Evolutionary conservation across 2,888 invertebrate genomes (phyloP).

Genomic region (Acrocera orbiculus): DNA sequence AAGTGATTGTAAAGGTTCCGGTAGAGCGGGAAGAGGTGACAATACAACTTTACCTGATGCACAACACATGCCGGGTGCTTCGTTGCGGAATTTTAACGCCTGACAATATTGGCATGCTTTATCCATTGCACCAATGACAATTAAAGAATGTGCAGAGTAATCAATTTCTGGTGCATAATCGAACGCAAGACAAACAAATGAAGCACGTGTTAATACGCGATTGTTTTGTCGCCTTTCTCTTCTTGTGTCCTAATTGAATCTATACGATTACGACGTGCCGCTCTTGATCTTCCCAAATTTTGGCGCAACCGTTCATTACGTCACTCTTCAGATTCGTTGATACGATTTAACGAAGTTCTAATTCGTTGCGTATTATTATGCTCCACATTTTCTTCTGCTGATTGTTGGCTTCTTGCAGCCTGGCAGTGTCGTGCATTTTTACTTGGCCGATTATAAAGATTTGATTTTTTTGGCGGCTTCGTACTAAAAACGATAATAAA

Average conservation of each 20-base stretch:
- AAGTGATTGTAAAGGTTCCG: conserved; percentile 18
- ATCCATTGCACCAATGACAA: conserved; percentile 19
- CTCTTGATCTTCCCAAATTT: too few species aligned
- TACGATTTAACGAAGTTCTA: too few species aligned
- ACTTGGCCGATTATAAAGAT: too few species aligned
- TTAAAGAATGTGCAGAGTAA: conserved; percentile 18
- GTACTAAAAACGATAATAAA: too few species aligned
- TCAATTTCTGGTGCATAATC: conserved; percentile 17
- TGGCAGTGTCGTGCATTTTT: too few species aligned
- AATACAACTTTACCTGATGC: conserved; percentile 23
- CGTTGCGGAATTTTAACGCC: conserved; percentile 20
- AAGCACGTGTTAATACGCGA: conserved; percentile 5
- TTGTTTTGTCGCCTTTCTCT: conserved; percentile 4
- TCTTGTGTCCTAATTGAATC: conserved; percentile 1
- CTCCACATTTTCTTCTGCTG: too few species aligned
- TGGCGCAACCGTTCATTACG: too few species aligned
- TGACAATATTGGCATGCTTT: conserved; percentile 20
- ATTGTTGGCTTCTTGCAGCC: too few species aligned
- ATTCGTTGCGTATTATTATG: too few species aligned
- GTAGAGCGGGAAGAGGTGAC: conserved; percentile 19
- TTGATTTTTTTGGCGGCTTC: too few species aligned
- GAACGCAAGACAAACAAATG: conserved; percentile 13
- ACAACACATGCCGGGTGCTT: conserved; percentile 25
- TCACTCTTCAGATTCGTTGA: too few species aligned
- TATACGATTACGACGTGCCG: conserved; percentile 1